Conservation (phyloP, 2,113 vertebrate genomes). For the Colossoma macropomum region DNA sequence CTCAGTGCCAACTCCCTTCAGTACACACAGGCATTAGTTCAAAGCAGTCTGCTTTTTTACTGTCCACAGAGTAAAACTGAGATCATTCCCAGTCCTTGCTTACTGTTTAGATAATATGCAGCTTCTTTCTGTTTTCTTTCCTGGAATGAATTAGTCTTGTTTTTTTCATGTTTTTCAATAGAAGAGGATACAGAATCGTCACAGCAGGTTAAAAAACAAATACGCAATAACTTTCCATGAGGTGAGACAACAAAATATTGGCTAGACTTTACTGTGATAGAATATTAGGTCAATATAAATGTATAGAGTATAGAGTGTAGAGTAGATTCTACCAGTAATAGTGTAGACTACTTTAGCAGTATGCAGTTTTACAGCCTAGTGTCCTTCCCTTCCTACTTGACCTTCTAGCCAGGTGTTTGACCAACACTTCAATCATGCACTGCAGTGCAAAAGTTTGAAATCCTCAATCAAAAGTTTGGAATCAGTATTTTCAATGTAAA, state of each 20-base stretch:
- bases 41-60: conserved; percentile 22
- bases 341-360: not conserved
- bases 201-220: conserved; percentile 75
- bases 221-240: conserved; percentile 75
- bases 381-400: not conserved
- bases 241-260: conserved; percentile 76
- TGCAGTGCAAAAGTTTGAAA: too few relatives aligned
- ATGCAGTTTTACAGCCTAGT: not conserved
- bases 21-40: conserved; percentile 11
- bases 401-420: not conserved
- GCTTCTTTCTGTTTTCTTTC: conserved; percentile 7
- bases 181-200: conserved; percentile 76
- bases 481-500: too few relatives aligned
- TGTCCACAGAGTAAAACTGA: not conserved
- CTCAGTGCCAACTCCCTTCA: conserved; percentile 21
- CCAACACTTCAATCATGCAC: not conserved
- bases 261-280: conserved; percentile 13
- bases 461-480: too few relatives aligned
- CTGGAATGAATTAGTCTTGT: conserved; percentile 27
- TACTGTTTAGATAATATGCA: conserved; percentile 2
- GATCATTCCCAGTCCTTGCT: conserved; percentile 6
- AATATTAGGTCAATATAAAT: not conserved
- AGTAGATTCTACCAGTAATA: not conserved
- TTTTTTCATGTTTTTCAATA: conserved; percentile 56
- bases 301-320: too few relatives aligned